Conservation (phyloP, 1,140 invertebrate genomes). For the Mylabris phalerata region DNA sequence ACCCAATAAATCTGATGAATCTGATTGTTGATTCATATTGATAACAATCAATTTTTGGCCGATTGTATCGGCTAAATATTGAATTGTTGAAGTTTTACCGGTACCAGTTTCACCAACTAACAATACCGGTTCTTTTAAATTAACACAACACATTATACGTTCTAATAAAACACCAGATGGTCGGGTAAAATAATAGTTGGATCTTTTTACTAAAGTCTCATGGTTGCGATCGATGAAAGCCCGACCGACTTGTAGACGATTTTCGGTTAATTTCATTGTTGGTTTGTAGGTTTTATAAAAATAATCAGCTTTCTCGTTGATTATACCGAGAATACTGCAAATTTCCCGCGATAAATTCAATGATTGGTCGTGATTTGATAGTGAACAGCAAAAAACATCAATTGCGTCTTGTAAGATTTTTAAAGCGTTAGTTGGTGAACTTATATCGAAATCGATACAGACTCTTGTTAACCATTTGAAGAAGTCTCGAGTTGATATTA, state of each 20-base stretch:
- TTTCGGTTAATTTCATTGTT: conserved; percentile 48
- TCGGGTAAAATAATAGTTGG: conserved; percentile 74
- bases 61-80: conserved; percentile 80
- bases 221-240: conserved; percentile 26
- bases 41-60: conserved; percentile 85
- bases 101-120: conserved; percentile 97
- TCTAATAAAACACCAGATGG: conserved; percentile 78
- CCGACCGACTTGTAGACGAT: conserved; percentile 29
- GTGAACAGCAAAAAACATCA: conserved; percentile 81
- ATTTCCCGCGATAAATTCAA: conserved; percentile 65
- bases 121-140: conserved; percentile 82
- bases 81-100: conserved; percentile 95
- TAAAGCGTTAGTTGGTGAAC: conserved; percentile 63
- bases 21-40: conserved; percentile 99
- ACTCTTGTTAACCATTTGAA: conserved; percentile 87
- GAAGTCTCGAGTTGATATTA: conserved; percentile 79
- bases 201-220: conserved; percentile 44
- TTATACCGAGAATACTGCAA: conserved; percentile 74
- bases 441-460: conserved; percentile 64
- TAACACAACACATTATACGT: conserved; percentile 73
- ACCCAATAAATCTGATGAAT: conserved; percentile 91
- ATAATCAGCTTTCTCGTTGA: conserved; percentile 75
- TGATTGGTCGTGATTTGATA: conserved; percentile 55
- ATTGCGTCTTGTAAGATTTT: conserved; percentile 84
- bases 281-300: conserved; percentile 77